Evolutionary conservation across 2,888 invertebrate species (phyloP).

Genomic region (Eumacrocentrus americanus): DNA sequence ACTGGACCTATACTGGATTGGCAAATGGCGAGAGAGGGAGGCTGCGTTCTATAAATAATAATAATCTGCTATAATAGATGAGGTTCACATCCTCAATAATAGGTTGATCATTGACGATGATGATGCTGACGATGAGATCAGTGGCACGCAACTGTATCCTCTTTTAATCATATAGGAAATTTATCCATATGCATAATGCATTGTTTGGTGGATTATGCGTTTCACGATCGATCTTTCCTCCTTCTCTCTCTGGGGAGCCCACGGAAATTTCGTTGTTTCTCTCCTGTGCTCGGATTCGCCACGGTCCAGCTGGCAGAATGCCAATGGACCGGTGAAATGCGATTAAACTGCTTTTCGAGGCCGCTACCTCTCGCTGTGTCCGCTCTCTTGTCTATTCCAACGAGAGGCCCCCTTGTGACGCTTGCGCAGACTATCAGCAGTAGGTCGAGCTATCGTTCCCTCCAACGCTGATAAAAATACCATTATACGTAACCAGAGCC

Average conservation of each 20-base stretch:
- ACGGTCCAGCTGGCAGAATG: constrained; percentile 36
- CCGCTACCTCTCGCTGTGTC: too few relatives aligned
- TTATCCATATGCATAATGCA: too few relatives aligned
- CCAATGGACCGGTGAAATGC: constrained; percentile 40
- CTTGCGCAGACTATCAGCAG: constrained; percentile 24
- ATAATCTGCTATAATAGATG: background rate
- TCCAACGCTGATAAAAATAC: constrained; percentile 35
- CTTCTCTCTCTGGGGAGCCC: background rate
- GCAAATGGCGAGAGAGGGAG: background rate
- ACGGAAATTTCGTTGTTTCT: constrained; percentile 41
- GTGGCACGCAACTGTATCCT: too few relatives aligned
- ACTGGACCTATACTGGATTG: background rate
- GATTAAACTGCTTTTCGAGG: constrained; percentile 34
- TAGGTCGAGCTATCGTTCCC: constrained; percentile 26
- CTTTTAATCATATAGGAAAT: too few relatives aligned
- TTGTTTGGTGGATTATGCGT: constrained; percentile 16
- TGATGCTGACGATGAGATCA: too few relatives aligned
- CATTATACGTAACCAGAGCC: constrained; percentile 30
- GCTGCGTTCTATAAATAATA: too few relatives aligned
- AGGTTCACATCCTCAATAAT: background rate
- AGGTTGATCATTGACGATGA: too few relatives aligned
- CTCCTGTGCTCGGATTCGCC: constrained; percentile 20
- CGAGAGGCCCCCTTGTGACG: too few relatives aligned
- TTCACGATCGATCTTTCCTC: constrained; percentile 37
- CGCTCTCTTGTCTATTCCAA: too few relatives aligned